Conservation (phyloP, 37 sponge, comb jelly and placozoan species). For the Hexactinellida sp. region DNA sequence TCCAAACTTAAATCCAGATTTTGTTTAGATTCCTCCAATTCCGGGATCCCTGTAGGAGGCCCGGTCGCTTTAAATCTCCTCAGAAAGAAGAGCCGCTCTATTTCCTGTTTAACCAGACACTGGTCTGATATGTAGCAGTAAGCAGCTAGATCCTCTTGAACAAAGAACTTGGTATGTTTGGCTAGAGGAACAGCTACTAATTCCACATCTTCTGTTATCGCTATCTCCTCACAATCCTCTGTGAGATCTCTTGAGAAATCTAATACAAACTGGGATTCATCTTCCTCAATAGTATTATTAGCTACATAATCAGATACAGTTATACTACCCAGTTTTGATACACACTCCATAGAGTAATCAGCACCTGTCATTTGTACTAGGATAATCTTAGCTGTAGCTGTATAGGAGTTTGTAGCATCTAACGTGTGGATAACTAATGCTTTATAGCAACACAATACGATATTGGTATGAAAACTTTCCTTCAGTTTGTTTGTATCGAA, state of each 20-base stretch:
- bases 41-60: background rate
- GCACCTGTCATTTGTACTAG: background rate
- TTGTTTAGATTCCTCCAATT: background rate
- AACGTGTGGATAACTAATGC: background rate
- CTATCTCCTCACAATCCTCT: background rate
- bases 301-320: background rate
- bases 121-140: constrained; percentile 6
- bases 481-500: background rate
- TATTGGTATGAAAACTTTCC: background rate
- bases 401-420: background rate
- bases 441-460: background rate
- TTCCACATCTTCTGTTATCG: background rate
- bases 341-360: background rate
- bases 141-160: background rate
- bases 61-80: background rate
- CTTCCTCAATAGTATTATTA: background rate
- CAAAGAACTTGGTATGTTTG: background rate
- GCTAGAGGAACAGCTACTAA: background rate
- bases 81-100: background rate
- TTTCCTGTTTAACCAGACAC: background rate
- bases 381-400: background rate
- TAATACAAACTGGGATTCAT: background rate
- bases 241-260: constrained; percentile 7
- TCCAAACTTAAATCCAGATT: too few species aligned
- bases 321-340: background rate